Conservation (phyloP, 2,888 invertebrate species). For the Dolichomitus sp. region DNA sequence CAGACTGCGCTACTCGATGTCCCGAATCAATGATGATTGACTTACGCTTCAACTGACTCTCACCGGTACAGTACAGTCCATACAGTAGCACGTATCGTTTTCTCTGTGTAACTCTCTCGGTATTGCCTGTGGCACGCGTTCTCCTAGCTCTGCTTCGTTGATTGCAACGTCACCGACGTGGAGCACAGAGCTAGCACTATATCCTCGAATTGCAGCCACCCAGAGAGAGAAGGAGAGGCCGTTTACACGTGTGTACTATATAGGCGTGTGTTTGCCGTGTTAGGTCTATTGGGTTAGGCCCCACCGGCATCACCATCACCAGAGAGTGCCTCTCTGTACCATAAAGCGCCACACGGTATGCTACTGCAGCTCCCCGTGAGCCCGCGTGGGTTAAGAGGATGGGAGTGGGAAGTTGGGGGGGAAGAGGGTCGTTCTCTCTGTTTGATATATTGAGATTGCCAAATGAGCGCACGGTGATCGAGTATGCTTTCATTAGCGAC, state of each 20-base stretch:
- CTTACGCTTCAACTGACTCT: constrained; percentile 69
- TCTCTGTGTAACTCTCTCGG: constrained; percentile 30
- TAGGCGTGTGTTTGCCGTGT: constrained; percentile 76
- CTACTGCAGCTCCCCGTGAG: constrained; percentile 15
- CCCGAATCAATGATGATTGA: constrained; percentile 76
- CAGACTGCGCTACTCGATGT: constrained; percentile 6
- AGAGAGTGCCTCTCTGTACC: constrained; percentile 20
- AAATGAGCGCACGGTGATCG: constrained; percentile 75
- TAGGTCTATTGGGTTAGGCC: constrained; percentile 78
- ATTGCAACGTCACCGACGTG: constrained; percentile 61
- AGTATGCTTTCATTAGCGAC: constrained; percentile 74
- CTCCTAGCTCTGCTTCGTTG: constrained; percentile 34
- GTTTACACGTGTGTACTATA: constrained; percentile 73
- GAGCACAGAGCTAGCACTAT: background rate
- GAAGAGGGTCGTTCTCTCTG: constrained; percentile 63
- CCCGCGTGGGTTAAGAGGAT: background rate
- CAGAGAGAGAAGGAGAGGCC: constrained; percentile 40
- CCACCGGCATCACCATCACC: constrained; percentile 61
- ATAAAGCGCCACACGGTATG: constrained; percentile 62
- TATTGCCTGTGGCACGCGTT: constrained; percentile 37
- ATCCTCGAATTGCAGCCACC: background rate
- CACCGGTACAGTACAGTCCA: background rate
- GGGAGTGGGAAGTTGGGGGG: background rate
- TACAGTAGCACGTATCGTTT: constrained; percentile 17
- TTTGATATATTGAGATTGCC: constrained; percentile 73